Base-by-base conservation (phyloP, 1,140 invertebrate species). In the Chionoecetes opilio region DNA sequence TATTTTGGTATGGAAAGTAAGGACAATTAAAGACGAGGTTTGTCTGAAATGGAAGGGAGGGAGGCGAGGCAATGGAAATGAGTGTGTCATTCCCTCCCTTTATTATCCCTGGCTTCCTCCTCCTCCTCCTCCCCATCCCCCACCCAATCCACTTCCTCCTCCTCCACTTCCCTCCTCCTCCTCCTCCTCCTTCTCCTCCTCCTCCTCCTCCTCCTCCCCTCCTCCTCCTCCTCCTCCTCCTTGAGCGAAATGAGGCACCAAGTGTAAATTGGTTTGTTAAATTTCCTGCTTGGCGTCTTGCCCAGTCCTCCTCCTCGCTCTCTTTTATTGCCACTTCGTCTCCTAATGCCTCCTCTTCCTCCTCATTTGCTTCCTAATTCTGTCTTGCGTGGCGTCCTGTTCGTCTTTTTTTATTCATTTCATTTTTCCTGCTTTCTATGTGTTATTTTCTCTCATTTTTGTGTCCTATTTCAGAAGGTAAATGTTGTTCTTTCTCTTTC, bases 261-360 rank as follows among this genome's bases (percentile, higher is more conserved):
- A 75, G 63, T 75, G 63, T 75, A 75, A 75, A 75, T 75, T 75
- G 63, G 21, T 75, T 75, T 75, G 63, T 75, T 75, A 75, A 75
- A 75, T 75, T 75, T 75, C n/a, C n/a, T 75, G 21, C 63, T 21
- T 75, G 63, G 63, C 63, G n/a, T 26, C 8, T 21, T 75, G 63
- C 63, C 63, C 63, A 21, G 63, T 21, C 8, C 46, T 53, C 8
- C 46, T 53, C 46, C 63, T 75, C 26, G 63, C 63, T 11, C n/a
- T 75, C 63, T 75, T 75, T n/a, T 75, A n/a, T 21, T n/a, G 63
- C 21, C 21, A 75, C n/a, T 75, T n/a, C 21, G 26, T 26, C 63
- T 75, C 63, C 63, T 75, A 53, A 53, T 53, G 11, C 63, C 63
- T 75, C 63, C 26, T 75, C 63, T n/a, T 75, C 63, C 63, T 75